Base-by-base conservation (phyloP, 2,113 vertebrate species). In the human region DNA sequence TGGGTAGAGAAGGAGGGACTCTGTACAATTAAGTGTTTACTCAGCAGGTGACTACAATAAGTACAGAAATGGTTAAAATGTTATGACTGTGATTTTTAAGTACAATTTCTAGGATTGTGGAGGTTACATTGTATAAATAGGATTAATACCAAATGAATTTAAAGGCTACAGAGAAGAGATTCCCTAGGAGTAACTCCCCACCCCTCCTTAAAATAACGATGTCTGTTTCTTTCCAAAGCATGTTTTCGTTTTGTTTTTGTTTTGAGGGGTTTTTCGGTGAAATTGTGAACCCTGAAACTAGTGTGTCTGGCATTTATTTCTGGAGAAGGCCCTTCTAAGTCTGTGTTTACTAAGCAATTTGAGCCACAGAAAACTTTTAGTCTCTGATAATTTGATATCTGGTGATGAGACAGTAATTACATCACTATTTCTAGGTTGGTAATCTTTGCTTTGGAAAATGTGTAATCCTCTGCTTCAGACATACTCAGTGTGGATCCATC, bases 361-460 rank as follows among this genome's bases (percentile, higher is more conserved):
- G 59, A 96, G 32, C 57, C 57, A 50, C 50, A 66, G 43, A 48
- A 93, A 55, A 83, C 25, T 43, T 25, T 70, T 14, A 87, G 76
- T 84, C 61, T 64, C 75, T 82, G 50, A 16, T 80, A 59, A 73
- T 30, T 48, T 91, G 35, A 64, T 91, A 10, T 85, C 68, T 52
- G 66, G 84, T 86, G 38, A 57, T 64, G 85, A 80, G 96, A 43
- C 4, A 23, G 17, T 59, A 82, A 90, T 93, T 79, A 57, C 79
- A 61, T 79, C 90, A 48, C 70, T 23, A 23, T 86, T 73, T 84
- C 22, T 32, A 59, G 84, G 4, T 70, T 80, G 83, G 73, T 94
- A 23, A 55, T 55, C 50, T 92, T 94, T 76, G 66, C 79, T 96
- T 61, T 94, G 78, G 92, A 64, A 89, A 94, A 57, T 80, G 52